phyloP scores from a whole-genome alignment of 1,140 invertebrate genomes.

The Trichomalopsis sarcophagae region DNA sequence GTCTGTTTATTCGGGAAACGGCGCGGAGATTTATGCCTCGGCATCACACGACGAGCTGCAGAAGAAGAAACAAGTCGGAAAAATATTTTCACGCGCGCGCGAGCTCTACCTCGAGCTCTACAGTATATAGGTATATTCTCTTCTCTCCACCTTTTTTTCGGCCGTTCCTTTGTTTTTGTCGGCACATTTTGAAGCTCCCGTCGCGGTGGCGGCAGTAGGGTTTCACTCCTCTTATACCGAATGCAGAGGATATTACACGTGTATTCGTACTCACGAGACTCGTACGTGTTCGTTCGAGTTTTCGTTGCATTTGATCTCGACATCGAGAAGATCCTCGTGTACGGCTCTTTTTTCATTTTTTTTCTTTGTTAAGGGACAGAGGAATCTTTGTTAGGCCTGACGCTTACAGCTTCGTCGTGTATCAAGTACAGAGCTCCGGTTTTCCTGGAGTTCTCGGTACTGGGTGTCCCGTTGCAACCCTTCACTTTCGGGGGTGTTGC shows the following conservation, averaged over 20 bases:
- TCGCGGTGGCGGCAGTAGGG: not conserved
- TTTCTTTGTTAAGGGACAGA: slow-evolving; percentile 7
- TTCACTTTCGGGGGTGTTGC: slow-evolving; percentile 15
- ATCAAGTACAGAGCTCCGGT: not conserved
- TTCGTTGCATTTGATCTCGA: slow-evolving; percentile 37
- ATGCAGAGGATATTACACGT: not conserved
- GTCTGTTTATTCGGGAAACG: slow-evolving; percentile 36
- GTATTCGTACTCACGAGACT: not conserved
- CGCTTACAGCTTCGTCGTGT: not conserved
- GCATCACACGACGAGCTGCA: not conserved
- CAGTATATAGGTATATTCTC: slow-evolving; percentile 13
- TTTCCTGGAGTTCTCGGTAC: not conserved
- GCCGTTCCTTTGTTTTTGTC: slow-evolving; percentile 33
- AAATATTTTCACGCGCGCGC: slow-evolving; percentile 47
- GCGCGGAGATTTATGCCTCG: not conserved
- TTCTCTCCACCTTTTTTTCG: not conserved
- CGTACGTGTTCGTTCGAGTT: slow-evolving; percentile 22
- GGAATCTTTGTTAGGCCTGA: slow-evolving; percentile 1
- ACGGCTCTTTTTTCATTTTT: not conserved
- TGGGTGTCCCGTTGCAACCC: slow-evolving; percentile 38
- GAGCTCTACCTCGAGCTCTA: not conserved
- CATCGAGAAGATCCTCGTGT: not conserved
- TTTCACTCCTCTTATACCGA: not conserved
- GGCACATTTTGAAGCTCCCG: not conserved
- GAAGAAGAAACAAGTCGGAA: slow-evolving; percentile 12